Base-by-base conservation (phyloP, 2,797 vertebrate species). In the Anguilla anguilla region DNA sequence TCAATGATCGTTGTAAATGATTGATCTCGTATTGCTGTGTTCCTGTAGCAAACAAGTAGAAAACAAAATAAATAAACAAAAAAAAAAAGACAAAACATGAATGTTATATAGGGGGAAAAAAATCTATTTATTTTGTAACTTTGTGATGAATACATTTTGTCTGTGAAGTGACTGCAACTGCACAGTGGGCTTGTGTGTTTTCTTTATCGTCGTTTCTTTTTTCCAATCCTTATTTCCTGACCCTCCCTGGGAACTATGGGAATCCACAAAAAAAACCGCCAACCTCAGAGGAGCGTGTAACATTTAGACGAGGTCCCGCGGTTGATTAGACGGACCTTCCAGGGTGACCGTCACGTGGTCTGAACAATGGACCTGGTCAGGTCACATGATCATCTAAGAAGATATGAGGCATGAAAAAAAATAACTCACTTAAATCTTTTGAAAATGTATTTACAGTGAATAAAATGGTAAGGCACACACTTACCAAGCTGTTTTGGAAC, bases 131-230 rank as follows among this genome's bases (percentile, higher is more conserved):
- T 96, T 96, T 96, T 96, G 94, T 95, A 95, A 94, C 61, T 91
- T 89, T 95, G 93, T 94, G 90, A 93, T 86, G 84, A 93, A 84
- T 90, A 95, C 96, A 92, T 84, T 90, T 92, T 94, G 92, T 86
- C 91, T 95, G 94, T 95, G 39, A 94, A 94, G 94, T 95, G 93
- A 92, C n/a, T 96, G 95, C 95, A 96, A 94, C 91, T 91, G 90
- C 87, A 90, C 81, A 6, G 49, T 84, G 91, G 86, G 89, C 90
- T 88, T 87, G 53, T 90, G 88, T 87, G 64, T 67, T 81, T 89
- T 87, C 96, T 95, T 35, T 28, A 28, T 10, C 81, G 7, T 9
- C 1, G 19, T 19, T 10, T 51, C 2, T 13, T 57, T 57, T 57
- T 57, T 2, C 4, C 25, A 2, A 9, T 9, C n/a, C 67, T 31